phyloP scores from a whole-genome alignment of 2,888 invertebrate species.

The Chrysomela aeneicollis region DNA sequence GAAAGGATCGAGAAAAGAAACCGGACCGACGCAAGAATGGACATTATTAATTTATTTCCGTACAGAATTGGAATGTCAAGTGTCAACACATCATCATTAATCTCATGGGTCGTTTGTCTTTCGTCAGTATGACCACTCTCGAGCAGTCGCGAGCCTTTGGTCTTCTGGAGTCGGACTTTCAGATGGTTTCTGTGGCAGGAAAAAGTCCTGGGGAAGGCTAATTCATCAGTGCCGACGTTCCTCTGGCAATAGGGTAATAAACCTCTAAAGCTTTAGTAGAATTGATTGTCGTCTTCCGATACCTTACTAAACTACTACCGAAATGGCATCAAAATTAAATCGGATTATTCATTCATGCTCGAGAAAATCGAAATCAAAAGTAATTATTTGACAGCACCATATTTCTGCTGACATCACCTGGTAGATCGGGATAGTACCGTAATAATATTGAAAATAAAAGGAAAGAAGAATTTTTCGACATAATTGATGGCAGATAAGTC shows the following conservation, averaged over 20 bases:
- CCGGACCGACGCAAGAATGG: constrained; percentile 41
- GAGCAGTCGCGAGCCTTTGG: constrained; percentile 36
- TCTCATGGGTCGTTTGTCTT: constrained; percentile 59
- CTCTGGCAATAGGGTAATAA: constrained; percentile 17
- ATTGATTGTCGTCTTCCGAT: no score
- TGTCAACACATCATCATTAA: constrained; percentile 59
- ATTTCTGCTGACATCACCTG: no score
- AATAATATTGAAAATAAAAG: no score
- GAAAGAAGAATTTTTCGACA: no score
- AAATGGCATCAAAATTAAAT: no score
- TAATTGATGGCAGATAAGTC: no score
- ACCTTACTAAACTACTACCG: no score
- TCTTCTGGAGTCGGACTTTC: constrained; percentile 24
- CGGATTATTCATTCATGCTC: no score
- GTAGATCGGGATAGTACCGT: no score
- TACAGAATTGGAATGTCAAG: constrained; percentile 56
- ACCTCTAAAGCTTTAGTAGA: no score
- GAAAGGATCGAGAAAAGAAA: constrained; percentile 25
- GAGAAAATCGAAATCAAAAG: no score
- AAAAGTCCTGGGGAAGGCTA: constrained; percentile 42
- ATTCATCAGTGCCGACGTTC: constrained; percentile 41
- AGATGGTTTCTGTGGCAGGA: constrained; percentile 31
- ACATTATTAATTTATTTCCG: constrained; percentile 59
- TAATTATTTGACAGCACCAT: no score
- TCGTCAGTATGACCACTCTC: constrained; percentile 50